Evolutionary conservation across 1,140 invertebrate genomes (phyloP).

Genomic region (Bemisia tabaci): DNA sequence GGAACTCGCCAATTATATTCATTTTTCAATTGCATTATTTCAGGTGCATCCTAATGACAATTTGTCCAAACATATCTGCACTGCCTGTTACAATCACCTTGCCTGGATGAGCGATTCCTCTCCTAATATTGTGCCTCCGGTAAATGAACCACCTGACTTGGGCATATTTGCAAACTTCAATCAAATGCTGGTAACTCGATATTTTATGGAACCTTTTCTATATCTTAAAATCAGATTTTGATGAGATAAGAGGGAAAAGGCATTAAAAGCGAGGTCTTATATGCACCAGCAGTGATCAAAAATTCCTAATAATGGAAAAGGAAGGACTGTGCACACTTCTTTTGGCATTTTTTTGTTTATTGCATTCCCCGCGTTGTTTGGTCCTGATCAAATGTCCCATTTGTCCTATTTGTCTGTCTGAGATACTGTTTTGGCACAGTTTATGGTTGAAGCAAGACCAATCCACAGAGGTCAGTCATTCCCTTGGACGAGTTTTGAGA

Average conservation of each 20-base stretch:
- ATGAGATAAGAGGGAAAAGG: not conserved
- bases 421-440: too few relatives aligned
- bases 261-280: not conserved
- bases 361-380: too few relatives aligned
- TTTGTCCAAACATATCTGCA: not conserved
- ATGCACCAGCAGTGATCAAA: not conserved
- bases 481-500: too few relatives aligned
- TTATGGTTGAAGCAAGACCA: too few relatives aligned
- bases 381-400: too few relatives aligned
- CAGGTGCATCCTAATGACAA: not conserved
- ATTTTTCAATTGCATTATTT: not conserved
- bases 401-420: too few relatives aligned
- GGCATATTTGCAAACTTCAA: not conserved
- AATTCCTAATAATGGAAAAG: not conserved
- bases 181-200: not conserved
- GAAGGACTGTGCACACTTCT: too few relatives aligned
- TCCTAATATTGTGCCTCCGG: not conserved
- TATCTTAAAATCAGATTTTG: too few relatives aligned
- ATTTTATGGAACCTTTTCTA: too few relatives aligned
- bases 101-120: not conserved
- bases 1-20: too few relatives aligned
- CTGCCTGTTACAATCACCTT: not conserved
- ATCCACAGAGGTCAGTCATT: too few relatives aligned
- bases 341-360: too few relatives aligned
- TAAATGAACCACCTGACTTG: not conserved